Percentiles rank a stretch among this genome's conserved stretches.
phyloP scores from a whole-genome alignment of 2,113 vertebrate genomes.

The Puma concolor region DNA sequence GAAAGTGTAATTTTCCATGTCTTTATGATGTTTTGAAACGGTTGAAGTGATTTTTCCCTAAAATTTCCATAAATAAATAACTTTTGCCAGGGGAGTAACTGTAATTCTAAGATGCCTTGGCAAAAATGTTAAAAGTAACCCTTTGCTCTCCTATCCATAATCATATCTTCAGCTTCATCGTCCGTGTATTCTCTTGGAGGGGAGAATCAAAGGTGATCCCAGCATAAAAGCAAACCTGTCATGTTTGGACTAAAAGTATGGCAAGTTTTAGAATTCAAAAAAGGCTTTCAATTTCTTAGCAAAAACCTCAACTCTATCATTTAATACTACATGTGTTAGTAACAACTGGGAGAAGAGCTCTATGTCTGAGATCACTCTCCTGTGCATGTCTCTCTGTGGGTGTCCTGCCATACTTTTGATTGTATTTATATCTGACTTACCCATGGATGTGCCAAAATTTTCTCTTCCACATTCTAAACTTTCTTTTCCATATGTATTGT shows the following conservation, averaged over 20 bases:
- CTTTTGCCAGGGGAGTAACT: neutral
- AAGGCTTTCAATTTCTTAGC: neutral
- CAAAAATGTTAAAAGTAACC: neutral
- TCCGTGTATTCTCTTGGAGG: neutral
- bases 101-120: constrained; percentile 35
- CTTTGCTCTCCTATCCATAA: neutral
- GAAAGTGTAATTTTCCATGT: constrained; percentile 76
- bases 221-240: neutral
- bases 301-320: neutral
- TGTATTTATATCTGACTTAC: neutral
- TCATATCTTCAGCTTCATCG: neutral
- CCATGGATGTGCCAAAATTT: neutral
- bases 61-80: constrained; percentile 71
- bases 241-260: neutral
- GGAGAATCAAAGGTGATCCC: neutral
- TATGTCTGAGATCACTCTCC: neutral
- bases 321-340: neutral
- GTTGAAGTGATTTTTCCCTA: constrained; percentile 31
- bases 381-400: neutral
- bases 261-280: neutral
- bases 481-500: neutral
- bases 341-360: neutral
- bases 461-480: neutral
- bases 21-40: constrained; percentile 64
- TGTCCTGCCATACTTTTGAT: neutral